Conservation (phyloP, 2,113 vertebrate species). For the Meles meles region DNA sequence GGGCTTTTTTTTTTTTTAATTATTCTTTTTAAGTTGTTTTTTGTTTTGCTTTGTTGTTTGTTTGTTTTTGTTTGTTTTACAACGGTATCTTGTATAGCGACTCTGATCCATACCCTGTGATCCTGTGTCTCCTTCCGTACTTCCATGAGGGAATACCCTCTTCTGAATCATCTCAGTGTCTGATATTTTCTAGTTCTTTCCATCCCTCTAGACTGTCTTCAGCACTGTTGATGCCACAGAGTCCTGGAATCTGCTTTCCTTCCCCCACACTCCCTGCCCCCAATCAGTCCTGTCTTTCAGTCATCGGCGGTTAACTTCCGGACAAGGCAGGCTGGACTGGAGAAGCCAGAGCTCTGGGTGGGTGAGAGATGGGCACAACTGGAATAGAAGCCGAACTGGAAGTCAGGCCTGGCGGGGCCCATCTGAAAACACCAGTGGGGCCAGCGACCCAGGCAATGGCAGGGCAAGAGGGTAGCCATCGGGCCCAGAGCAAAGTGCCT, state of each 20-base stretch:
- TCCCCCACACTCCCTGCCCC: not conserved
- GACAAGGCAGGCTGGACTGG: not conserved
- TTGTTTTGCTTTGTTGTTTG: not conserved
- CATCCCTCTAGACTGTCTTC: not conserved
- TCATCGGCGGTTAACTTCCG: not conserved
- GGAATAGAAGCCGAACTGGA: not conserved
- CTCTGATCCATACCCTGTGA: not conserved
- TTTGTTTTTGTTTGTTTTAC: not conserved
- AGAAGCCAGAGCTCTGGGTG: not conserved
- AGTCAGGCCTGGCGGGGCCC: not conserved
- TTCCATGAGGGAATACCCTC: not conserved
- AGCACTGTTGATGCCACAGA: not conserved
- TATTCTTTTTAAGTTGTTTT: not conserved
- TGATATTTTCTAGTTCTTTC: not conserved
- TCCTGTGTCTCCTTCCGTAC: not conserved
- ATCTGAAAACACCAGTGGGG: not conserved
- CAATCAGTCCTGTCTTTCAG: not conserved
- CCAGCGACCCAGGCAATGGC: not conserved
- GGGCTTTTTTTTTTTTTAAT: not conserved
- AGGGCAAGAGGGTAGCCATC: not conserved
- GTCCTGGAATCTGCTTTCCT: not conserved
- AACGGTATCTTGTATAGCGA: not conserved
- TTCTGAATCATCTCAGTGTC: not conserved
- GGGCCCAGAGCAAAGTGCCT: not conserved
- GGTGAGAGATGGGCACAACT: not conserved